Evolutionary conservation across 2,113 vertebrate species (phyloP).

Genomic region (Polypterus bichir): DNA sequence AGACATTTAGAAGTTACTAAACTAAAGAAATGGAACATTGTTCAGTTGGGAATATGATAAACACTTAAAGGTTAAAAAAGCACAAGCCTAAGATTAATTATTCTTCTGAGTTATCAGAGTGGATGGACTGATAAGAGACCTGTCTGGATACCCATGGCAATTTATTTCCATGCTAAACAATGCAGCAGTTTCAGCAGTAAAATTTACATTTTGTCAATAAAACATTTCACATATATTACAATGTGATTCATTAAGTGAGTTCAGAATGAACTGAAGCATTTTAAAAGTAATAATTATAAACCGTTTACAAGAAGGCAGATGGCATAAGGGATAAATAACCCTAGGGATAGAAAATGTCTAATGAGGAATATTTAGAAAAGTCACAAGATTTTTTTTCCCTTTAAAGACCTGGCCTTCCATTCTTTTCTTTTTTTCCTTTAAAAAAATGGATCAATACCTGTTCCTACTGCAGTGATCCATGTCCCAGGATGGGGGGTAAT

Average conservation of each 20-base stretch:
- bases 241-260: conserved; percentile 38
- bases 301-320: too few relatives aligned
- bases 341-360: too few relatives aligned
- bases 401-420: too few relatives aligned
- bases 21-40: not conserved
- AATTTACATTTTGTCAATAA: conserved; percentile 42
- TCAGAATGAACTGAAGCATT: conserved; percentile 28
- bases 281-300: not conserved
- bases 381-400: too few relatives aligned
- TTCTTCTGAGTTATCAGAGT: conserved; percentile 24
- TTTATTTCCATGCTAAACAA: conserved; percentile 31
- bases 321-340: too few relatives aligned
- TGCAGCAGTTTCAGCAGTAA: conserved; percentile 39
- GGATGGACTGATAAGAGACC: conserved; percentile 27
- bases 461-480: not conserved
- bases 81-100: conserved; percentile 33
- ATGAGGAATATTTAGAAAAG: too few relatives aligned
- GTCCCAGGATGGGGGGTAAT: not conserved
- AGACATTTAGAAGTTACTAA: conserved; percentile 1
- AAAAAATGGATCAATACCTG: too few relatives aligned
- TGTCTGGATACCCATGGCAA: conserved; percentile 21
- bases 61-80: conserved; percentile 10
- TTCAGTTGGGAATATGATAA: conserved; percentile 18
- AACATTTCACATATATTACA: conserved; percentile 33
- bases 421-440: too few relatives aligned